Conservation (phyloP, 2,888 invertebrate genomes). For the Torymus tubicola region DNA sequence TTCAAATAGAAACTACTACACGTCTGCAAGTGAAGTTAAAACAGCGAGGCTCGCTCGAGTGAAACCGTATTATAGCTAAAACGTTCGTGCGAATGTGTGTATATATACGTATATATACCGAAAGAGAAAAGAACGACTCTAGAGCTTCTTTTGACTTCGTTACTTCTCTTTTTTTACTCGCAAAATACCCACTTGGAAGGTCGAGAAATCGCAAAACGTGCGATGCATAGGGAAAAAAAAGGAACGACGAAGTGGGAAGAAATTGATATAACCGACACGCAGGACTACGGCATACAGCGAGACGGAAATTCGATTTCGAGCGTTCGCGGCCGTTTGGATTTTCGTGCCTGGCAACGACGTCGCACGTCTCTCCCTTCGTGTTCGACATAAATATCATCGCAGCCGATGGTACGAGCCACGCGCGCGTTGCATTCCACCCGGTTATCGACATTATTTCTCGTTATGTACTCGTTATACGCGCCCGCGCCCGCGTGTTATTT, state of each 20-base stretch:
- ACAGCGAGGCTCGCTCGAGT: no score
- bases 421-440: conserved; percentile 38
- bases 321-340: conserved; percentile 33
- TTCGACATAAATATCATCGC: conserved; percentile 14
- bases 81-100: no score
- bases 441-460: conserved; percentile 60
- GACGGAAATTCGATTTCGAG: conserved; percentile 50
- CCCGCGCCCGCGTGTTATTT: conserved; percentile 44
- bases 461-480: conserved; percentile 57
- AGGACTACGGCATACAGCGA: no score
- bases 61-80: no score
- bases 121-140: no score
- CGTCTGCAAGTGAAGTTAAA: no score
- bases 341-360: conserved; percentile 38
- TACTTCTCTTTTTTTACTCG: no score
- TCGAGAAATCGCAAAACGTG: background rate
- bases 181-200: no score
- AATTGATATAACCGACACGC: conserved; percentile 52
- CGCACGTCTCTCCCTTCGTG: background rate
- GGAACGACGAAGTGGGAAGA: conserved; percentile 39
- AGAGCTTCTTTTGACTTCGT: no score
- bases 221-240: conserved; percentile 17
- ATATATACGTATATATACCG: no score
- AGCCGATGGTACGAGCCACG: conserved; percentile 41
- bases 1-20: no score